Percentiles rank a stretch among this genome's conserved stretches.
phyloP scores from a whole-genome alignment of 2,888 invertebrate species.

The Drosophila cyrtoloma region DNA sequence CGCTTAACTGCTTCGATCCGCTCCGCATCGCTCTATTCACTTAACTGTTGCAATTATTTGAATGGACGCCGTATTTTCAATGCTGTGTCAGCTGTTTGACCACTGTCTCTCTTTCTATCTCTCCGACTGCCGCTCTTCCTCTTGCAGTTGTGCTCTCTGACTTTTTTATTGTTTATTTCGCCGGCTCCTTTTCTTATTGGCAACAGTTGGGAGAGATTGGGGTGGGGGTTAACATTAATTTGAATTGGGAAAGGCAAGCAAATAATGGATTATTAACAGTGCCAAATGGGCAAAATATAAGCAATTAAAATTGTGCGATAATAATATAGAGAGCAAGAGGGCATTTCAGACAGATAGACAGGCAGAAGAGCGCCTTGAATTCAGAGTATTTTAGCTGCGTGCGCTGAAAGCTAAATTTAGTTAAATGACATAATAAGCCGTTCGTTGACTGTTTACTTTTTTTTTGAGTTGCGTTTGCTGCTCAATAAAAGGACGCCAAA shows the following conservation, averaged over 20 bases:
- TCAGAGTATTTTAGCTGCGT: constrained; percentile 29
- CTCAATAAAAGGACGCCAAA: constrained; percentile 30
- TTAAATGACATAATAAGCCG: constrained; percentile 73
- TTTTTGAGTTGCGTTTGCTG: constrained; percentile 54
- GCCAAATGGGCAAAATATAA: constrained; percentile 7
- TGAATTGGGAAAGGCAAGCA: constrained; percentile 28
- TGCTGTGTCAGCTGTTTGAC: constrained; percentile 63
- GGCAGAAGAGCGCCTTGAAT: constrained; percentile 20
- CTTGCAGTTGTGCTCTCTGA: constrained; percentile 14
- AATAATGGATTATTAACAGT: constrained; percentile 29
- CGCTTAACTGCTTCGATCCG: constrained; percentile 24
- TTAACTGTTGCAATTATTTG: constrained; percentile 53
- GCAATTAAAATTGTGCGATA: constrained; percentile 37
- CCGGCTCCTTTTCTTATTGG: constrained; percentile 55
- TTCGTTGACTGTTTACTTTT: constrained; percentile 41
- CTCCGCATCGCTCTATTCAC: constrained; percentile 37
- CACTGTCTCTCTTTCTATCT: constrained; percentile 11
- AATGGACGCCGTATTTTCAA: constrained; percentile 44
- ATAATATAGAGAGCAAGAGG: constrained; percentile 14
- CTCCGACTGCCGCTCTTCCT: constrained; percentile 7
- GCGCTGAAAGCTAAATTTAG: constrained; percentile 73
- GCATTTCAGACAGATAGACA: constrained; percentile 4
- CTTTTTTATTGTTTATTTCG: constrained; percentile 58
- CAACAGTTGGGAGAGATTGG: constrained; percentile 11
- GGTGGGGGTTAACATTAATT: constrained; percentile 21